Evolutionary conservation across 2,888 invertebrate species (phyloP), one percentile per base, ranked within the genome.

Genomic region (Lydus trimaculatus): DNA sequence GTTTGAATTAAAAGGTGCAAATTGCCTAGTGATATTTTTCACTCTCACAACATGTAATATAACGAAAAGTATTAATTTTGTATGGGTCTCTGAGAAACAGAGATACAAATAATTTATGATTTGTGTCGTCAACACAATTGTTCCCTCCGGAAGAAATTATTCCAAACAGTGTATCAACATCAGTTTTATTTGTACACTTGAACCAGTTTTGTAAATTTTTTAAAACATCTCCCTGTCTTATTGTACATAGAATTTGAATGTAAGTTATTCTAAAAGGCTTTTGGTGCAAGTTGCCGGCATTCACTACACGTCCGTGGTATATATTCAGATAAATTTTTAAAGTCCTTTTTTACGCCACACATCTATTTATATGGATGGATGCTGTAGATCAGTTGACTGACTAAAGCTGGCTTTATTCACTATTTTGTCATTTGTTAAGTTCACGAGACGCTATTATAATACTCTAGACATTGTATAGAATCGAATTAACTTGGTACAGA

Each of bases 1-100:
- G 43, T 58, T 25, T 56, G 64, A 65, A 66, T 66, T 66, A 66
- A 61, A 66, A 65, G 20, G 20, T 48, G 48, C 20, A 52, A 52
- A 52, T 52, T 52, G 23, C 13, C 23, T 23, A 4, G 13, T 15
- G 52, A 52, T 52, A 25, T 43, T 43, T 43, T 43, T 17, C n/a
- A 7, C 17, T 43, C n/a, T 5, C 43, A n/a, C 17, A 17, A 48
- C 7, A 2, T 17, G 8, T 48, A 20, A 20, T 11, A 48, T 4
- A 25, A 52, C 52, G 9, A 52, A 11, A 25, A 13, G 23, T 23
- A 23, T 25, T 52, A 52, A 52, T 52, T 52, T 23, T 52, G 43
- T 36, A 20, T 9, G 9, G 20, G 2, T 17, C 17, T 43, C 6
- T 23, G 39, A 43, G 7, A 17, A n/a, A n/a, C n/a, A 23, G 9